Evolutionary conservation across 2,888 invertebrate genomes (phyloP).

Genomic region (Meta bourneti): DNA sequence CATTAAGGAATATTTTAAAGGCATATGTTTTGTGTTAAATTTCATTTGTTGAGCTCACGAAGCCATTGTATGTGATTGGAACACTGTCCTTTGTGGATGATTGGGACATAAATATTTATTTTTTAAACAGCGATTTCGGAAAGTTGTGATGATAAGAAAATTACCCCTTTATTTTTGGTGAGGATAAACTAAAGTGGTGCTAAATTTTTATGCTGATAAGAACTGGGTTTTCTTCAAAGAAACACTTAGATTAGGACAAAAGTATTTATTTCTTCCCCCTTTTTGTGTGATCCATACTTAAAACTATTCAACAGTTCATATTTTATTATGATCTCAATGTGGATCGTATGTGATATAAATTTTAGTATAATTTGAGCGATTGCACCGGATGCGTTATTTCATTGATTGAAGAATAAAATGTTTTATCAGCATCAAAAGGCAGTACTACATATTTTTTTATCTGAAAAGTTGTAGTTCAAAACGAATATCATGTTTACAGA

Average conservation of each 20-base stretch:
- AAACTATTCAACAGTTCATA: neutral
- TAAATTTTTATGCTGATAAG: conserved; percentile 60
- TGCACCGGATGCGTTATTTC: neutral
- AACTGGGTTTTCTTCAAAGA: conserved; percentile 16
- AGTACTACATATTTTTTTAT: conserved; percentile 47
- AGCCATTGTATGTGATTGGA: conserved; percentile 41
- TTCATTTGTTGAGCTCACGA: conserved; percentile 60
- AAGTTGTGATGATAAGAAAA: conserved; percentile 15
- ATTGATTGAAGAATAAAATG: neutral
- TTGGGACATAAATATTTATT: conserved; percentile 52
- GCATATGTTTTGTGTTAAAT: conserved; percentile 47
- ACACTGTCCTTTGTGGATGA: neutral
- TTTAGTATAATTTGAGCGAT: conserved; percentile 9
- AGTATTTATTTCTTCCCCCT: neutral
- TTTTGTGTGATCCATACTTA: neutral
- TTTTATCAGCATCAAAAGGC: conserved; percentile 48
- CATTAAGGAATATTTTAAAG: conserved; percentile 55
- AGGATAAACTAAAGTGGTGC: conserved; percentile 43
- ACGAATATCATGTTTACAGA: conserved; percentile 16
- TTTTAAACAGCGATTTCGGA: conserved; percentile 44
- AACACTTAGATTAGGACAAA: conserved; percentile 14
- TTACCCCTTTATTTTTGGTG: conserved; percentile 30
- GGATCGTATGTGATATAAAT: conserved; percentile 12
- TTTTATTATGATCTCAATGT: conserved; percentile 8
- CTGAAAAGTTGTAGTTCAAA: conserved; percentile 23